A percentile compares a stretch with the other conserved stretches of the same genome.
Evolutionary conservation across 1,140 invertebrate species (phyloP).

Genomic region (Bradysia coprophila): DNA sequence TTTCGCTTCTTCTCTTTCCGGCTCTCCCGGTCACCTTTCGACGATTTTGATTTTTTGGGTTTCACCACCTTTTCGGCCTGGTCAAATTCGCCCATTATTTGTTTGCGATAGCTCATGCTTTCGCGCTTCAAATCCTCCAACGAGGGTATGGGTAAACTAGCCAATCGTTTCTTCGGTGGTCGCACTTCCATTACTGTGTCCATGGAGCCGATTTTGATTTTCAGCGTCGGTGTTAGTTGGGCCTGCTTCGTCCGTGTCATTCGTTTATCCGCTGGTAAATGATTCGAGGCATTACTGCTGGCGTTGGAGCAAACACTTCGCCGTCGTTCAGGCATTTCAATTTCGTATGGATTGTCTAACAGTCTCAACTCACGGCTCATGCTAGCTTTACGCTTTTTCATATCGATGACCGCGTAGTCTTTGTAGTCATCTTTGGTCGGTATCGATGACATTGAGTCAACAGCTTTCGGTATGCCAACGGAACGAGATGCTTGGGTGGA

Average conservation of each 20-base stretch:
- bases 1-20: slow-evolving; percentile 43
- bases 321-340: slow-evolving; percentile 20
- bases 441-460: slow-evolving; percentile 67
- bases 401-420: slow-evolving; percentile 38
- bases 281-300: slow-evolving; percentile 14
- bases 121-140: slow-evolving; percentile 63
- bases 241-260: slow-evolving; percentile 22
- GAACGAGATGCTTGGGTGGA: slow-evolving; percentile 23
- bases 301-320: slow-evolving; percentile 24
- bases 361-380: slow-evolving; percentile 31
- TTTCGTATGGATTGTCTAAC: slow-evolving; percentile 10
- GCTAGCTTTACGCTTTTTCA: slow-evolving; percentile 43
- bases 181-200: slow-evolving; percentile 22
- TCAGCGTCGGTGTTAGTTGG: slow-evolving; percentile 49
- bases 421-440: slow-evolving; percentile 69
- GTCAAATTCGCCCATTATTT: slow-evolving; percentile 64
- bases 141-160: slow-evolving; percentile 37
- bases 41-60: slow-evolving; percentile 30
- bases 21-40: slow-evolving; percentile 43
- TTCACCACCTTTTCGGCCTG: slow-evolving; percentile 41
- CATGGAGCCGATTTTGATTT: slow-evolving; percentile 55
- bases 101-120: slow-evolving; percentile 71
- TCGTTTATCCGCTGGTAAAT: slow-evolving; percentile 14
- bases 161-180: slow-evolving; percentile 64
- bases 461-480: slow-evolving; percentile 53